These are phyloP conservation scores for Philereme vetulata DNA, from an alignment of 2,888 invertebrate genomes.

Conservation along the genomic window DNA sequence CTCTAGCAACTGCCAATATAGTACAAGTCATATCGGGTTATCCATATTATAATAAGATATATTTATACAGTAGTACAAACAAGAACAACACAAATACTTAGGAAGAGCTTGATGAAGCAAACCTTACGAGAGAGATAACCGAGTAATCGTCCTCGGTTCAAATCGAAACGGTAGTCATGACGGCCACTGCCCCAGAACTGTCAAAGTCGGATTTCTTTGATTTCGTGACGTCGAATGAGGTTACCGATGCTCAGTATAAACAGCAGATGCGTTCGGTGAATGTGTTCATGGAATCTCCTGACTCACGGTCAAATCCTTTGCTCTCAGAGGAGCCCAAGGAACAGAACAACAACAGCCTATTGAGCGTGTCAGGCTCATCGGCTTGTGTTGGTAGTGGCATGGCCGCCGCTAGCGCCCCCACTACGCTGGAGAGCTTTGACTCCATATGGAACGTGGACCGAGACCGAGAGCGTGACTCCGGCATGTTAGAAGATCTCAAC, in stretches of 20 bases:
- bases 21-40: constrained; percentile 83
- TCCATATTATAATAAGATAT: constrained; percentile 73
- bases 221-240: constrained; percentile 92
- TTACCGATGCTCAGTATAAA: constrained; percentile 88
- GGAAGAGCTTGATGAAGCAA: constrained; percentile 60
- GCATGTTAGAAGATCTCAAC: constrained; percentile 92
- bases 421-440: constrained; percentile 80
- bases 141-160: constrained; percentile 72
- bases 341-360: constrained; percentile 86
- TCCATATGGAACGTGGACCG: constrained; percentile 89
- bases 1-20: constrained; percentile 81
- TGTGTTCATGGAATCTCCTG: constrained; percentile 85
- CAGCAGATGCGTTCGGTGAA: constrained; percentile 88
- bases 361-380: constrained; percentile 60
- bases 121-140: constrained; percentile 56
- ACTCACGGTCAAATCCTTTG: constrained; percentile 77
- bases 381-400: constrained; percentile 54
- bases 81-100: constrained; percentile 49
- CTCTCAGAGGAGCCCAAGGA: constrained; percentile 82
- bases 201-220: constrained; percentile 95
- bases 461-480: constrained; percentile 88
- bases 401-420: constrained; percentile 71
- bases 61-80: constrained; percentile 80
- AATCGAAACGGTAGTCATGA: constrained; percentile 89
- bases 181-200: constrained; percentile 93